Conservation (phyloP, 2,113 vertebrate species). For the Grammomys dolichurus region DNA sequence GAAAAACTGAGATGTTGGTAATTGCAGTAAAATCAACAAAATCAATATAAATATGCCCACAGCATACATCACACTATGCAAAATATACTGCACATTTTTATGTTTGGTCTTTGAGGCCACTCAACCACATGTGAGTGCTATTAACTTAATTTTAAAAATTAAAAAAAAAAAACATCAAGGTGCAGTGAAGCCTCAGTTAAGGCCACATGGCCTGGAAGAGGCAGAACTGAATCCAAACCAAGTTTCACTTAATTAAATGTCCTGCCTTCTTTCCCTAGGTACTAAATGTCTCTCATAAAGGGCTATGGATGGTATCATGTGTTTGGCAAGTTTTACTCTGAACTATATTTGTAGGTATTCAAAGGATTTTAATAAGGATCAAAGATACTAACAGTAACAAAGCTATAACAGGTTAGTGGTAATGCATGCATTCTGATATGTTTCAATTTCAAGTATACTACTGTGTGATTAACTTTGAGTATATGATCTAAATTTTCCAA, state of each 20-base stretch:
- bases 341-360: background rate
- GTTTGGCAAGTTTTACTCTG: background rate
- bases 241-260: background rate
- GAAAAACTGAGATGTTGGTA: background rate
- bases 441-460: background rate
- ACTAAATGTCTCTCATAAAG: background rate
- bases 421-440: background rate
- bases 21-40: conserved; percentile 2
- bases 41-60: background rate
- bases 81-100: background rate
- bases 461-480: background rate
- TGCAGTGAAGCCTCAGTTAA: background rate
- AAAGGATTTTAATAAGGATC: background rate
- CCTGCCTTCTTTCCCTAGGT: background rate
- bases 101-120: background rate
- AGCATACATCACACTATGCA: background rate
- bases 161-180: background rate
- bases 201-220: background rate
- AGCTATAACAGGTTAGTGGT: background rate
- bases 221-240: background rate
- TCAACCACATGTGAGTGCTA: background rate
- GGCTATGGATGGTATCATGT: too few relatives aligned
- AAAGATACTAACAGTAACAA: background rate
- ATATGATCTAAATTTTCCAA: background rate
- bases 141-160: conserved; percentile 37